These are phyloP conservation scores for Falcunculus frontatus DNA, from an alignment of 2,113 vertebrate genomes.

Conservation along the genomic window DNA sequence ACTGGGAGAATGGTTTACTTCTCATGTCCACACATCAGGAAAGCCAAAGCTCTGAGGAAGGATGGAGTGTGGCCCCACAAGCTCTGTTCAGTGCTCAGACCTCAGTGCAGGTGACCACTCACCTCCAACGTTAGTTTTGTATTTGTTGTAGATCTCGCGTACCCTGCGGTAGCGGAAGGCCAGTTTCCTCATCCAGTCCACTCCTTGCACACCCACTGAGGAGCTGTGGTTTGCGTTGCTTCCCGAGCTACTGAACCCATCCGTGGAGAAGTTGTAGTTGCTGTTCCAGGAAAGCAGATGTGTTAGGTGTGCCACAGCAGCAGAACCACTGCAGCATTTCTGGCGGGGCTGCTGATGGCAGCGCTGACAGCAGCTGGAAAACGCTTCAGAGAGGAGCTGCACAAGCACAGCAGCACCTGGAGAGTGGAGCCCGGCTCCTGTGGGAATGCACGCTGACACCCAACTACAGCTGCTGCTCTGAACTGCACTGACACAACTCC, in stretches of 20 bases:
- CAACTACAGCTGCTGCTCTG: background rate
- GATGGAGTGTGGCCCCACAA: background rate
- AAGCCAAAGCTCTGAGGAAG: background rate
- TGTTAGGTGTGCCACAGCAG: background rate
- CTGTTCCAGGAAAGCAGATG: slow-evolving; percentile 60
- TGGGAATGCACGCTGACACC: rapidly evolving
- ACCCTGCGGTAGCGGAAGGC: slow-evolving; percentile 96
- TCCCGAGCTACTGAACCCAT: slow-evolving; percentile 88
- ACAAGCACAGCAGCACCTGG: background rate
- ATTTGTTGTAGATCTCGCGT: slow-evolving; percentile 92
- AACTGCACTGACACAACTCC: background rate
- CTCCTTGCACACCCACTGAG: slow-evolving; percentile 85
- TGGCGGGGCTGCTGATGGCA: rapidly evolving
- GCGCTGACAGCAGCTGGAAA: background rate
- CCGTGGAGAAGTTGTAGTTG: slow-evolving; percentile 92
- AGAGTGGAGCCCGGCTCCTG: background rate
- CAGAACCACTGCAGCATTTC: background rate
- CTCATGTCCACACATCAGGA: background rate
- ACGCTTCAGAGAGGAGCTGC: background rate
- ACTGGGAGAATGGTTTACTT: background rate
- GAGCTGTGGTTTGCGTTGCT: slow-evolving; percentile 76
- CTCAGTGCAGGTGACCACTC: slow-evolving; percentile 17
- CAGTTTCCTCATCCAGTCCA: slow-evolving; percentile 98
- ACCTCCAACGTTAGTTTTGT: slow-evolving; percentile 90
- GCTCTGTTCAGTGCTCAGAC: background rate